phyloP scores from a whole-genome alignment of 2,888 invertebrate species.

The Podotricha telesiphe region DNA sequence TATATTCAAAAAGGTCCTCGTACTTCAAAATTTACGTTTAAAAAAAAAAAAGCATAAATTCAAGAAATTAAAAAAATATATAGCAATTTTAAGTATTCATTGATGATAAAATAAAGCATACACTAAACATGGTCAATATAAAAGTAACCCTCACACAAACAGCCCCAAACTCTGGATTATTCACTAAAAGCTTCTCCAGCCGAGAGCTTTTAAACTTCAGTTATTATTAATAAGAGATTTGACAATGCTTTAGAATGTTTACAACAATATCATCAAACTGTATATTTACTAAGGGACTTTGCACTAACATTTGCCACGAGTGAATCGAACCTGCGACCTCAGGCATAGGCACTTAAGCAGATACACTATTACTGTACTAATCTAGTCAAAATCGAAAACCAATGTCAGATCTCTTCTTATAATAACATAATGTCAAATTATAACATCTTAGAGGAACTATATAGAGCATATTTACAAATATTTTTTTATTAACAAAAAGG shows the following conservation, averaged over 20 bases:
- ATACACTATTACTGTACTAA: constrained; percentile 6
- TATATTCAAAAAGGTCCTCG: too few species aligned
- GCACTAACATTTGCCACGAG: constrained; percentile 8
- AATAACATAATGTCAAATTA: constrained; percentile 16
- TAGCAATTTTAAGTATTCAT: too few species aligned
- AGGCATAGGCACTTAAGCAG: constrained; percentile 24
- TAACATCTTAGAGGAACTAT: constrained; percentile 23
- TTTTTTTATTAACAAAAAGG: background rate
- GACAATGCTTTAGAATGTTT: constrained; percentile 21
- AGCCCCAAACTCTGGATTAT: constrained; percentile 70
- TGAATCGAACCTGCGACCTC: constrained; percentile 19
- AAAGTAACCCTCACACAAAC: constrained; percentile 34
- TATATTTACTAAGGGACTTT: background rate
- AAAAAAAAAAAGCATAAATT: background rate
- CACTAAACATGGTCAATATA: background rate
- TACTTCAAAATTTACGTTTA: background rate
- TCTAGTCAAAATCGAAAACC: constrained; percentile 13
- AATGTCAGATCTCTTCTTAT: constrained; percentile 10
- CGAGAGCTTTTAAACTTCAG: background rate
- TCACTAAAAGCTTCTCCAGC: constrained; percentile 41
- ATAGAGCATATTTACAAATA: constrained; percentile 18
- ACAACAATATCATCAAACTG: background rate
- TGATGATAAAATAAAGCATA: too few species aligned
- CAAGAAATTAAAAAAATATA: background rate
- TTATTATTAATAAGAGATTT: constrained; percentile 11